Evolutionary conservation across 35 echinoderm and acorn worm genomes (phyloP).

Genomic region (Heliocidaris tuberculata): DNA sequence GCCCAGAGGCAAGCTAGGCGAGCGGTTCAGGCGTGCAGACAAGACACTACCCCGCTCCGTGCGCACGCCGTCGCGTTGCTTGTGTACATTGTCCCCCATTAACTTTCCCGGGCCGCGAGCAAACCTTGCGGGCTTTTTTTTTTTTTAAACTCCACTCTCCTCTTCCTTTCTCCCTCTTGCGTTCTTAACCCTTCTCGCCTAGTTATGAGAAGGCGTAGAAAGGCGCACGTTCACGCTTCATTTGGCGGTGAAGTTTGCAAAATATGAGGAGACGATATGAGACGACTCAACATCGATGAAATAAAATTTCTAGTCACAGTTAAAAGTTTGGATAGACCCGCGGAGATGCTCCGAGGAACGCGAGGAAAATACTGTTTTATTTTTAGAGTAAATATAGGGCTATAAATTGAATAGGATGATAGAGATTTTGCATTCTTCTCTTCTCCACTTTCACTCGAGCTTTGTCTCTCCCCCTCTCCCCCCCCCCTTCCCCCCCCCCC

Average conservation of each 20-base stretch:
- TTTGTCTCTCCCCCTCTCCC: background rate
- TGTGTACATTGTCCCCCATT: background rate
- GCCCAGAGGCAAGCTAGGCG: background rate
- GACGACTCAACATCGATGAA: background rate
- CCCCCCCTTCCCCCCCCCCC: too few relatives aligned
- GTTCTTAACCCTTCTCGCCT: background rate
- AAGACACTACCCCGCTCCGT: background rate
- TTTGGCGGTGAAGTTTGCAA: background rate
- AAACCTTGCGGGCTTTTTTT: background rate
- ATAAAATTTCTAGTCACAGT: conserved; percentile 36
- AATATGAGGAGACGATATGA: background rate
- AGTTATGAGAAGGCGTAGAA: background rate
- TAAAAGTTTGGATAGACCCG: conserved; percentile 14
- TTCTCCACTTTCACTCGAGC: background rate
- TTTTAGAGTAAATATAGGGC: conserved; percentile 4
- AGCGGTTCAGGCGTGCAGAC: background rate
- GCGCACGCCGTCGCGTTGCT: background rate
- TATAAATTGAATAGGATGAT: background rate
- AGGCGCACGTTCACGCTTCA: background rate
- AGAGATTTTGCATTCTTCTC: background rate
- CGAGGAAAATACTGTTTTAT: conserved; percentile 8
- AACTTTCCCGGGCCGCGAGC: background rate
- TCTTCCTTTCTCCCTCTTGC: background rate
- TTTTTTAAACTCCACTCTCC: background rate
- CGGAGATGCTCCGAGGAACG: background rate